Base-by-base conservation (phyloP, 35 echinoderm and acorn worm species). In the Eucidaris tribuloides region DNA sequence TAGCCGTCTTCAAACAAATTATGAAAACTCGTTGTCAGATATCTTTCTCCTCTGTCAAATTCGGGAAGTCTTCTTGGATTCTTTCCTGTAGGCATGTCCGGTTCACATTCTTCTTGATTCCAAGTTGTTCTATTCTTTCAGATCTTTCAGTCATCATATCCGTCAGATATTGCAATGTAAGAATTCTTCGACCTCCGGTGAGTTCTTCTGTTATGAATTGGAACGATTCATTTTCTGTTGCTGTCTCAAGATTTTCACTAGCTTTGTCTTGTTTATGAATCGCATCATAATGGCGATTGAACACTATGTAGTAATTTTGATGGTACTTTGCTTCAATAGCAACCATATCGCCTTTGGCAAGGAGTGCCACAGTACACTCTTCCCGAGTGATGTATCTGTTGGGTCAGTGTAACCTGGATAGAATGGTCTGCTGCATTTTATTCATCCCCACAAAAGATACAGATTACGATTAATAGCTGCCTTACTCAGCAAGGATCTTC, bases 171-270 rank as follows among this genome's bases (percentile, higher is more conserved):
- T 79, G 44, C 46, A 79, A 79, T 79, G 77, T 44, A 2, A 56
- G 49, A 7, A 79, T 58, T 50, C 77, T 79, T 50, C 77, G 45
- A 79, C 77, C 77, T 79, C 77, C 41, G 24, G 77, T 49, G 41
- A 79, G n/a, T 50, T 79, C 77, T 50, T 79, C 77, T 22, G 25
- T 79, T 58, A 79, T 79, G 45, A 79, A 79, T 50, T 79, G 77
- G 77, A 79, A 40, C 44, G 49, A 52, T 79, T 79, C 77, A 79
- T 79, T 79, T 79, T 79, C 77, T 79, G 77, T 27, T 79, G 41
- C 49, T 13, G 77, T 49, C 77, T 79, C 77, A 50, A 79, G 77
- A 49, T 79, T 79, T 79, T 79, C 77, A 34, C 38, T 50, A 50
- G 45, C 42, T 19, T 11, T 79, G 7, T 79, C 77, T 79, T 79